phyloP scores from a whole-genome alignment of 2,797 vertebrate species.

The Meda fulgida region DNA sequence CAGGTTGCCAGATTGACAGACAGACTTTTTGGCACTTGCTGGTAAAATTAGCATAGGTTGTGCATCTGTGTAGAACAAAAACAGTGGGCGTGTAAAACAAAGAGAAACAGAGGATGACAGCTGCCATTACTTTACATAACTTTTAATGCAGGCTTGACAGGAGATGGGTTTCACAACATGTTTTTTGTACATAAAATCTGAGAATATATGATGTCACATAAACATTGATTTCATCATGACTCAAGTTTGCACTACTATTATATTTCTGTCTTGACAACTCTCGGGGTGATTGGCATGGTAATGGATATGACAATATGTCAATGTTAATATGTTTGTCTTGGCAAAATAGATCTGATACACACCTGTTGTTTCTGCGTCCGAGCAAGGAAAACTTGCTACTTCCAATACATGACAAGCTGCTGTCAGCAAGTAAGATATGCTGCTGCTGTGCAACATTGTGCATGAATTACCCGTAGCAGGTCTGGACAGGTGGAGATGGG shows the following conservation, averaged over 20 bases:
- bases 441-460: too few species aligned
- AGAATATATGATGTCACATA: background rate
- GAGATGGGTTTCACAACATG: conserved; percentile 28
- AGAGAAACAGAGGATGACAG: conserved; percentile 26
- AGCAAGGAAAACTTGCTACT: too few species aligned
- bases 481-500: too few species aligned
- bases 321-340: background rate
- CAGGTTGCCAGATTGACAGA: conserved; percentile 56
- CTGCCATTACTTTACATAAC: conserved; percentile 41
- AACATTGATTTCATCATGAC: background rate
- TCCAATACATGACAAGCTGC: too few species aligned
- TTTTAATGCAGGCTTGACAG: conserved; percentile 33
- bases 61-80: conserved; percentile 36
- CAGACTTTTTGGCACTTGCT: conserved; percentile 49
- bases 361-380: background rate
- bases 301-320: background rate
- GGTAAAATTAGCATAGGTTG: conserved; percentile 52
- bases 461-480: too few species aligned
- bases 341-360: too few species aligned
- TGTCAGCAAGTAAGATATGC: too few species aligned
- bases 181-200: background rate
- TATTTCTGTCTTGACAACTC: background rate
- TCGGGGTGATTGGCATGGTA: background rate
- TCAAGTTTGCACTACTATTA: background rate
- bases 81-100: conserved; percentile 6